Conservation (phyloP, 2,797 vertebrate genomes). For the Trichosurus vulpecula region DNA sequence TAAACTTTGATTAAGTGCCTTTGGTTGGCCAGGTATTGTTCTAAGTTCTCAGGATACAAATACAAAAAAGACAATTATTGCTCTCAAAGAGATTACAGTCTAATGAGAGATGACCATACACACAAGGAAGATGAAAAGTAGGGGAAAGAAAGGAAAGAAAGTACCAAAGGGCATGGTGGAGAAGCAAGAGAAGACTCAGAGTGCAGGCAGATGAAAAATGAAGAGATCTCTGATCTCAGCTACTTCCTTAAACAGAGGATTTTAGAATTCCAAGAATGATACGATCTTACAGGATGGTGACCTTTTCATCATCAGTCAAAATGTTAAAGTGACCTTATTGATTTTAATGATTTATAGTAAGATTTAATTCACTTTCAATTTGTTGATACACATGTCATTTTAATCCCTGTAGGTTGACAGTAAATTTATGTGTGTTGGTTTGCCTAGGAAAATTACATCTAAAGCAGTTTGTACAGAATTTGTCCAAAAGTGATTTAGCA, state of each 20-base stretch:
- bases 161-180: background rate
- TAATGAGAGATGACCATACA: no score
- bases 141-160: background rate
- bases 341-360: background rate
- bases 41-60: no score
- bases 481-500: background rate
- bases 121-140: background rate
- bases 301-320: background rate
- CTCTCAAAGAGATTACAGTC: background rate
- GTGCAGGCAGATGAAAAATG: background rate
- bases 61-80: no score
- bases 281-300: background rate
- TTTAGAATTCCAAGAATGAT: background rate
- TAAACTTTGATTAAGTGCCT: no score
- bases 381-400: background rate
- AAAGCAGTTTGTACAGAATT: slow-evolving; percentile 14
- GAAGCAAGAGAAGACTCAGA: background rate
- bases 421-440: background rate
- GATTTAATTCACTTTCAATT: background rate
- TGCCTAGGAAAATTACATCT: slow-evolving; percentile 29
- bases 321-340: background rate
- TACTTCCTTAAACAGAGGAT: background rate
- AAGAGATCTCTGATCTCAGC: background rate
- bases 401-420: background rate
- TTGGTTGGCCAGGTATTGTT: no score